Percentiles rank a stretch among this genome's conserved stretches.
Evolutionary conservation across 2,888 invertebrate genomes (phyloP).

Genomic region (Coleophora flavipennella): DNA sequence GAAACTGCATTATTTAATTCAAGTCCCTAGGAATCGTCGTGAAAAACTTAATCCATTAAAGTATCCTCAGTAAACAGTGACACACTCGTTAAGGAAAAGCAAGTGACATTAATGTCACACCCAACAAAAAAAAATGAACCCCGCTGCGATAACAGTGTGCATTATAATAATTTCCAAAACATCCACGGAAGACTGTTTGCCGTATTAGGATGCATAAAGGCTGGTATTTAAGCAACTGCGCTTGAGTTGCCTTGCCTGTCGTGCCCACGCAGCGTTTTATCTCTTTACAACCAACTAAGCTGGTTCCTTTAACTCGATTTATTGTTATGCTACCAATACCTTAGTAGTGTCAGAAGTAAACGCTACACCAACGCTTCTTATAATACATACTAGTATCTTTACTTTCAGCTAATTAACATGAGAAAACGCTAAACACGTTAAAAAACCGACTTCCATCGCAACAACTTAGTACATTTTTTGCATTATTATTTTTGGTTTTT

Average conservation of each 20-base stretch:
- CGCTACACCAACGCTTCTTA: slow-evolving; percentile 41
- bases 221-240: slow-evolving; percentile 56
- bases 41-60: no score
- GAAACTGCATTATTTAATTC: no score
- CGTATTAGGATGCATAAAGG: slow-evolving; percentile 55
- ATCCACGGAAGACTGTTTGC: slow-evolving; percentile 24
- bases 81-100: no score
- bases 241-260: slow-evolving; percentile 35
- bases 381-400: no score
- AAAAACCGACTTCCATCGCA: no score
- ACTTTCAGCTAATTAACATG: slow-evolving; percentile 56
- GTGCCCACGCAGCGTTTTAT: slow-evolving; percentile 63
- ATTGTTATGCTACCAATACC: slow-evolving; percentile 62
- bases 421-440: no score
- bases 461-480: no score
- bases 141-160: slow-evolving; percentile 13
- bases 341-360: slow-evolving; percentile 38
- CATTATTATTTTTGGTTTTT: no score
- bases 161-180: slow-evolving; percentile 20
- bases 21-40: no score
- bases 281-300: slow-evolving; percentile 54
- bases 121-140: slow-evolving; percentile 14
- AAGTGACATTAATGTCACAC: no score
- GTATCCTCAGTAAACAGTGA: no score
- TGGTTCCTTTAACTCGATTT: slow-evolving; percentile 59